A percentile compares a stretch with the other conserved stretches of the same genome.
Conservation (phyloP, 2,888 invertebrate species). For the Sminthurides aquaticus region DNA sequence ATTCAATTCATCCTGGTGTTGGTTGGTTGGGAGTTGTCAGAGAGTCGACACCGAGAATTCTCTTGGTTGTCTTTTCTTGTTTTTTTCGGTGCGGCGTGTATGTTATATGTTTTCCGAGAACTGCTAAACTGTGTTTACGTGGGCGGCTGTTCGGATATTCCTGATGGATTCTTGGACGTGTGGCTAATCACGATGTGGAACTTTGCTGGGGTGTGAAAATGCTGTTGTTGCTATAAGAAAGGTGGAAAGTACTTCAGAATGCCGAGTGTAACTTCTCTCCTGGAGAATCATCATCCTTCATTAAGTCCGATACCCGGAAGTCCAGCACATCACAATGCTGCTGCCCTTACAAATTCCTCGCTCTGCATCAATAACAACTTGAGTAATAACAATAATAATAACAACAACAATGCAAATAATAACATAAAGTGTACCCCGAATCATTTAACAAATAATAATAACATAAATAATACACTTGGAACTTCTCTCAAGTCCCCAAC, state of each 20-base stretch:
- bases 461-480: constrained; percentile 1
- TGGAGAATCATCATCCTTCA: constrained; percentile 28
- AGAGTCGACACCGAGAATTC: too few species aligned
- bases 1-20: background rate
- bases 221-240: too few species aligned
- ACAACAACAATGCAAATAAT: background rate
- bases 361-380: constrained; percentile 5
- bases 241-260: too few species aligned
- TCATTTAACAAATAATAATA: constrained; percentile 1
- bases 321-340: constrained; percentile 19
- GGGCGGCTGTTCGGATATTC: too few species aligned
- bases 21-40: too few species aligned
- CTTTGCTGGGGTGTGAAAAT: too few species aligned
- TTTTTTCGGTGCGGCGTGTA: too few species aligned
- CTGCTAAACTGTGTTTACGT: too few species aligned
- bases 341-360: constrained; percentile 2
- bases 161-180: too few species aligned
- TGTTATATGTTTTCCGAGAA: too few species aligned
- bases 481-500: constrained; percentile 8
- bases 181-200: too few species aligned
- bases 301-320: constrained; percentile 30
- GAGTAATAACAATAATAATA: constrained; percentile 10
- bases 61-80: too few species aligned
- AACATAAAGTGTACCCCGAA: constrained; percentile 4
- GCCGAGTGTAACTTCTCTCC: constrained; percentile 28